A percentile compares a stretch with the other conserved stretches of the same genome.
Evolutionary conservation across 2,888 invertebrate genomes (phyloP).

Genomic region (Spodoptera littoralis): DNA sequence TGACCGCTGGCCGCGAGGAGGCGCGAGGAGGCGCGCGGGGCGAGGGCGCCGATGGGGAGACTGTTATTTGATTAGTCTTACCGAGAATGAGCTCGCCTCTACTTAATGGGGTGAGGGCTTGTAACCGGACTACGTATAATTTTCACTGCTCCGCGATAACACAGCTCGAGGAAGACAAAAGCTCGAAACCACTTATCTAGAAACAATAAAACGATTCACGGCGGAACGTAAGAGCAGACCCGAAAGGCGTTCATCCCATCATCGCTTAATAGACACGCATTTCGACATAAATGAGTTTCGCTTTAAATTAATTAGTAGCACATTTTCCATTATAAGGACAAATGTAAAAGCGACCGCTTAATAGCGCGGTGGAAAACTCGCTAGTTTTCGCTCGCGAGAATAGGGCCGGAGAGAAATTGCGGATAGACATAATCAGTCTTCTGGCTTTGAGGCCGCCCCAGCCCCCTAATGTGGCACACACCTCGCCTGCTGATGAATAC

Average conservation of each 20-base stretch:
- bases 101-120: conserved; percentile 88
- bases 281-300: conserved; percentile 88
- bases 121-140: conserved; percentile 87
- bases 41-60: conserved; percentile 77
- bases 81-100: conserved; percentile 88
- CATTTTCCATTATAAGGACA: conserved; percentile 89
- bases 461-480: conserved; percentile 84
- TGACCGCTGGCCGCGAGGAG: conserved; percentile 86
- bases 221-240: conserved; percentile 71
- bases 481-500: conserved; percentile 86
- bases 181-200: conserved; percentile 73
- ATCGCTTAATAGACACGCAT: conserved; percentile 88
- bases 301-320: conserved; percentile 89
- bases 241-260: conserved; percentile 83
- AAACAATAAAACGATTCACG: conserved; percentile 78
- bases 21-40: conserved; percentile 67
- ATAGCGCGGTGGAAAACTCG: conserved; percentile 89
- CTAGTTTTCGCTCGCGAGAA: conserved; percentile 89
- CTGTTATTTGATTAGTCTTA: conserved; percentile 90
- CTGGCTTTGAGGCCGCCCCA: conserved; percentile 87
- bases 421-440: conserved; percentile 89
- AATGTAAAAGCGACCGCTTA: conserved; percentile 89
- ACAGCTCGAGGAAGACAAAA: conserved; percentile 64
- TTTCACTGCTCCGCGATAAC: conserved; percentile 70
- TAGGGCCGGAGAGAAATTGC: conserved; percentile 88